Evolutionary conservation across 2,113 vertebrate species (phyloP).

Genomic region (human (Homo sapiens)): GRCh38 chr20:5836001-5836500

Average conservation of each 20-base stretch:
- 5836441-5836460: background rate
- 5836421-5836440: background rate
- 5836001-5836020: conserved; percentile 9
- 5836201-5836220: conserved; percentile 30
- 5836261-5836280: conserved; percentile 5
- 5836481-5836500: background rate
- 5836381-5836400: conserved; percentile 9
- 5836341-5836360: conserved; percentile 29
- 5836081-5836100: conserved; percentile 60
- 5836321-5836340: conserved; percentile 27
- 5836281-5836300: background rate
- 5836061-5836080: conserved; percentile 48
- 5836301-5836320: background rate
- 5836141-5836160: conserved; percentile 46
- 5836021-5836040: conserved; percentile 37
- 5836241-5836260: background rate
- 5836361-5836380: conserved; percentile 25
- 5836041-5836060: conserved; percentile 57
- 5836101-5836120: conserved; percentile 51
- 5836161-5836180: conserved; percentile 44
- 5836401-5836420: conserved; percentile 5
- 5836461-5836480: background rate
- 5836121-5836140: conserved; percentile 40
- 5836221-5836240: conserved; percentile 23
- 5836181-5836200: background rate